Percentiles rank a stretch among this genome's conserved stretches.
These are phyloP conservation scores for Scaptomyza montana DNA, from an alignment of 1,140 invertebrate species.

Conservation along the genomic window DNA sequence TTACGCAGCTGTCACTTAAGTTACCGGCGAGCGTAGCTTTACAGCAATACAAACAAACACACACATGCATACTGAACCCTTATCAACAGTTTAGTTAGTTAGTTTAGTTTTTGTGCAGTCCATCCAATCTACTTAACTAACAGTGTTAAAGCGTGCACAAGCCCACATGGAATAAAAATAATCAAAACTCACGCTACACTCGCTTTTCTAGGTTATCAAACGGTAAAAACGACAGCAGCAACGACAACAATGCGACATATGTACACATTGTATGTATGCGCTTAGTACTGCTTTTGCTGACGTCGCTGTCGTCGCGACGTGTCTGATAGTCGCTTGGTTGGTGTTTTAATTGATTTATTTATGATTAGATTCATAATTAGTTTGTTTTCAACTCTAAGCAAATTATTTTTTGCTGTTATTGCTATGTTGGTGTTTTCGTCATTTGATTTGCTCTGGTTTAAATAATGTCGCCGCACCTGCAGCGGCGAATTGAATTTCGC, in stretches of 20 bases:
- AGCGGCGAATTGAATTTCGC: slow-evolving; percentile 10
- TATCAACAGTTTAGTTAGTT: slow-evolving; percentile 39
- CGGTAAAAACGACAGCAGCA: slow-evolving; percentile 63
- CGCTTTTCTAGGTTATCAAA: slow-evolving; percentile 76
- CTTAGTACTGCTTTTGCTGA: slow-evolving; percentile 27
- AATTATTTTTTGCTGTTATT: slow-evolving; percentile 4
- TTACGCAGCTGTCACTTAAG: slow-evolving; percentile 10
- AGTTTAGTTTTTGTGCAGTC: slow-evolving; percentile 49
- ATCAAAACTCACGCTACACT: slow-evolving; percentile 31
- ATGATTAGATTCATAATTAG: slow-evolving; percentile 60
- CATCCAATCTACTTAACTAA: slow-evolving; percentile 41
- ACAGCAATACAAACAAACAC: neutral
- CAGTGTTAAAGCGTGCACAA: slow-evolving; percentile 20
- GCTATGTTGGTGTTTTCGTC: slow-evolving; percentile 5
- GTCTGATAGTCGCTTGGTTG: slow-evolving; percentile 21
- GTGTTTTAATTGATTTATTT: slow-evolving; percentile 66
- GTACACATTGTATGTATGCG: neutral
- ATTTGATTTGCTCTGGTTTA: slow-evolving; percentile 2
- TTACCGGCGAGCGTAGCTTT: slow-evolving; percentile 12
- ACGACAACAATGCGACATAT: slow-evolving; percentile 33
- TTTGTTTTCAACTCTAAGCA: slow-evolving; percentile 37
- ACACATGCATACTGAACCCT: slow-evolving; percentile 16
- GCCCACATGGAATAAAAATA: slow-evolving; percentile 16
- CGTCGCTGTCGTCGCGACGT: slow-evolving; percentile 33
- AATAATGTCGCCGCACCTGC: slow-evolving; percentile 2